Base-by-base conservation (phyloP, 2,113 vertebrate species). In the Pogonocichla stellata region DNA sequence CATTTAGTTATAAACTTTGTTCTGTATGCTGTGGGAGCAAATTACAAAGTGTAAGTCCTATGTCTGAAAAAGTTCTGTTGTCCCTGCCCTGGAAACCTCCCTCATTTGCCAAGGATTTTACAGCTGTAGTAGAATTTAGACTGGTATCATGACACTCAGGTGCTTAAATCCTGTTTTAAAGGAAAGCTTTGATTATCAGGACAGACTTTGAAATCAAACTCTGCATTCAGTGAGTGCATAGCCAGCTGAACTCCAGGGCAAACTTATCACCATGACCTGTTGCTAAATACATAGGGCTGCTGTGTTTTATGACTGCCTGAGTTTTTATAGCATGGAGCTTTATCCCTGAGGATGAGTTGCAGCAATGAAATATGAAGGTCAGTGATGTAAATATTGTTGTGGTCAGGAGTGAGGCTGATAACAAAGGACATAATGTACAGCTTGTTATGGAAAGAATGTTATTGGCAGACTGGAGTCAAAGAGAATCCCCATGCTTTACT, bases 121-220 rank as follows among this genome's bases (percentile, higher is more conserved):
- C 71, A 73, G 48, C 71, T 69, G 29, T 34, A 47, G 62, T 45
- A 86, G 62, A 87, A 73, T 72, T 95, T 83, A 74, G 60, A 79
- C 47, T 9, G 48, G 8, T 82, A 77, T 56, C 19, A 5, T 64
- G 48, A 64, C n/a, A 57, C 25, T 74, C 9, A 18, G 36, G 53
- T 60, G 53, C 61, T 78, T 80, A 93, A 83, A 88, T 85, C 26
- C 38, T 54, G 5, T 86, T 91, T 70, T 71, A 93, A 14, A 3
- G n/a, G 25, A 69, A 53, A 34, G 51, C 77, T 93, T 33, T 91
- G 47, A 92, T 93, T 85, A 90, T 86, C 92, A 65, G 77, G 62
- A 74, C 43, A 97, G 93, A 96, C 92, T 95, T 96, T 97, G 93
- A 97, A 95, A 95, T 95, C 75, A 92, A 94, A 95, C 88, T 95